These are phyloP conservation scores for Eristalinus sepulchralis DNA, from an alignment of 2,888 invertebrate genomes.

Conservation along the genomic window DNA sequence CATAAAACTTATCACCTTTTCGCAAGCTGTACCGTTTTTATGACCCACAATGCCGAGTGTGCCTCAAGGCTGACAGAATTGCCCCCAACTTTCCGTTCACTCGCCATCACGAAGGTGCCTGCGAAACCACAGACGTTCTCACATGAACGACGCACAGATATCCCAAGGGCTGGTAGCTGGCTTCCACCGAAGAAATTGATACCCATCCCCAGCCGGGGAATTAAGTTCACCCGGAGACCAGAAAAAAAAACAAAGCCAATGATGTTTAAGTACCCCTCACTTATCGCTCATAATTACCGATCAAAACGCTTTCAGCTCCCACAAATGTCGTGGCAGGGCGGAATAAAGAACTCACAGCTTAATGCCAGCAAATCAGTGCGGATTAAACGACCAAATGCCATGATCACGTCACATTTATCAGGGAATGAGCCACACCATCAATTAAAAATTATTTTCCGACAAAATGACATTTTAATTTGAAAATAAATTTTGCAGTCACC, in stretches of 20 bases:
- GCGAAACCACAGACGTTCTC: slow-evolving; percentile 17
- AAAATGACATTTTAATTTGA: slow-evolving; percentile 80
- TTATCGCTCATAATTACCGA: slow-evolving; percentile 51
- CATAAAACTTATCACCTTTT: slow-evolving; percentile 35
- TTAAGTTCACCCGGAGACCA: neutral
- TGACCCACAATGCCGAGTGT: neutral
- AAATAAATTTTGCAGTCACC: slow-evolving; percentile 79
- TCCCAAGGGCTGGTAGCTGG: slow-evolving; percentile 8
- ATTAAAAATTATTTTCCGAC: slow-evolving; percentile 73
- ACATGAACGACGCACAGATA: slow-evolving; percentile 42
- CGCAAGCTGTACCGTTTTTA: neutral
- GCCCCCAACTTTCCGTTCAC: slow-evolving; percentile 18
- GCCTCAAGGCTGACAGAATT: slow-evolving; percentile 1
- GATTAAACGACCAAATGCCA: slow-evolving; percentile 70
- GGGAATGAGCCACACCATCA: slow-evolving; percentile 66
- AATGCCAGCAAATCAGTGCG: slow-evolving; percentile 64
- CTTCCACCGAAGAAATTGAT: neutral
- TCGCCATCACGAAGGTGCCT: slow-evolving; percentile 5
- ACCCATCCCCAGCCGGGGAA: neutral
- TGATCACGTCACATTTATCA: slow-evolving; percentile 71
- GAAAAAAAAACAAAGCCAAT: neutral
- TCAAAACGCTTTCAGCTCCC: slow-evolving; percentile 63
- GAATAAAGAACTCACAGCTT: slow-evolving; percentile 42
- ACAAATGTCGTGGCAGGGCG: slow-evolving; percentile 10
- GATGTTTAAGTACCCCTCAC: slow-evolving; percentile 13